phyloP scores from a whole-genome alignment of 2,797 vertebrate genomes.

The Enteromius trimaculatus region DNA sequence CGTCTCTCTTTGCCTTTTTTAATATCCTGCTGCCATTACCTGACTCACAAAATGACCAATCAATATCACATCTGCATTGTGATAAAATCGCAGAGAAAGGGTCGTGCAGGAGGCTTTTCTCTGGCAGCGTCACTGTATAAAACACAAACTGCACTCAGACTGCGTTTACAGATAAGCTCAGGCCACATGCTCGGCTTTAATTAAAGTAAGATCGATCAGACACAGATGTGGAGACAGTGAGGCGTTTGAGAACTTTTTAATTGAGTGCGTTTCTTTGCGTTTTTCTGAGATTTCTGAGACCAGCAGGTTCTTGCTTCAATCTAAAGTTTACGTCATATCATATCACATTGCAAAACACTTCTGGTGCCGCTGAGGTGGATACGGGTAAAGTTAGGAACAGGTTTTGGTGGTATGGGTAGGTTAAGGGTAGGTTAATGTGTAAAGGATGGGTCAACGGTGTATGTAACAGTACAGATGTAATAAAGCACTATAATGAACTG shows the following conservation, averaged over 20 bases:
- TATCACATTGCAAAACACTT: too few relatives aligned
- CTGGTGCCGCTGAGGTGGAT: too few relatives aligned
- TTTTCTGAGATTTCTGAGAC: not conserved
- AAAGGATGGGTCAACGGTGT: too few relatives aligned
- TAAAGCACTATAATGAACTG: too few relatives aligned
- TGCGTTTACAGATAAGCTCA: slow-evolving; percentile 63
- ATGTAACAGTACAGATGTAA: too few relatives aligned
- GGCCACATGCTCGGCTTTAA: slow-evolving; percentile 38
- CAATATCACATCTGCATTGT: slow-evolving; percentile 70
- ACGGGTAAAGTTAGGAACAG: too few relatives aligned
- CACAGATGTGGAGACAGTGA: slow-evolving; percentile 14
- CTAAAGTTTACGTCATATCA: not conserved
- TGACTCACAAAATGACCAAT: slow-evolving; percentile 67
- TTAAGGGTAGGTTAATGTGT: too few relatives aligned
- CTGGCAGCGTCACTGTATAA: slow-evolving; percentile 43
- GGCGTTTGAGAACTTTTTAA: not conserved
- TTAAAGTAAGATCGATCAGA: slow-evolving; percentile 47
- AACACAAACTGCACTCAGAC: slow-evolving; percentile 68
- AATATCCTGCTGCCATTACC: slow-evolving; percentile 67
- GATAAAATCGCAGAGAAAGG: slow-evolving; percentile 62
- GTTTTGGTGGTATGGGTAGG: too few relatives aligned
- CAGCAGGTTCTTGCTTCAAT: not conserved
- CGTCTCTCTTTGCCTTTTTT: slow-evolving; percentile 33
- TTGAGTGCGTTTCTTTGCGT: not conserved
- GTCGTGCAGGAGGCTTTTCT: slow-evolving; percentile 47